These are phyloP conservation scores for Gastracanthus pulcherrimus DNA, from an alignment of 2,888 invertebrate genomes.

Conservation along the genomic window DNA sequence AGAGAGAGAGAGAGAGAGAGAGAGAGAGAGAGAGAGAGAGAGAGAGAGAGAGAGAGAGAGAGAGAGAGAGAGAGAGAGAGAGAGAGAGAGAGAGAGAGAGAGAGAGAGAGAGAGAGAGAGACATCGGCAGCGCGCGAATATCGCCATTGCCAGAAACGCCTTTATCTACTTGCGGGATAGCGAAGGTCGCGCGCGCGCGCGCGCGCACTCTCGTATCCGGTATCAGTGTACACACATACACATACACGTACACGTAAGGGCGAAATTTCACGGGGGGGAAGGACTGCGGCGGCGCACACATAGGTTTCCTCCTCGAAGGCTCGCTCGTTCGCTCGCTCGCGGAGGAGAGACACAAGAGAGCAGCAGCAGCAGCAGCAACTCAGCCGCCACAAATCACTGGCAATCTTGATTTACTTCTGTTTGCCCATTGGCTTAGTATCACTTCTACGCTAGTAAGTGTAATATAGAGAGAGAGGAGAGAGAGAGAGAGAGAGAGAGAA, in stretches of 20 bases:
- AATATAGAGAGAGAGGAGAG: conserved; percentile 65
- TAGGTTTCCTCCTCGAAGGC: neutral
- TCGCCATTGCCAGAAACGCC: conserved; percentile 60
- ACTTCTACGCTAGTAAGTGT: conserved; percentile 70
- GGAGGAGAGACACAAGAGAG: too few species aligned
- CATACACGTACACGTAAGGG: neutral
- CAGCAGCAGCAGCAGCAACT: neutral
- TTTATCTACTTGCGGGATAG: conserved; percentile 65
- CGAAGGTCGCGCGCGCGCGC: conserved; percentile 64
- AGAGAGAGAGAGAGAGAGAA: conserved; percentile 8
- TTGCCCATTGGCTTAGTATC: conserved; percentile 76
- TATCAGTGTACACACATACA: conserved; percentile 57
- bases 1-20: too few species aligned
- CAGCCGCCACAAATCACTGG: conserved; percentile 73
- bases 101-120: neutral
- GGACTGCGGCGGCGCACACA: neutral
- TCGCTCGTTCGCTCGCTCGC: too few species aligned
- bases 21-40: too few species aligned
- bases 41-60: too few species aligned
- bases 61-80: too few species aligned
- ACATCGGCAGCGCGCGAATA: neutral
- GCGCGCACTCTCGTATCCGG: too few species aligned
- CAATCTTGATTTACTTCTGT: conserved; percentile 77
- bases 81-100: neutral
- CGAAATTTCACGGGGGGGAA: conserved; percentile 7